Evolutionary conservation across 2,888 invertebrate genomes (phyloP), one percentile per base, ranked within the genome.

Genomic region (Luffia ferchaultella): DNA sequence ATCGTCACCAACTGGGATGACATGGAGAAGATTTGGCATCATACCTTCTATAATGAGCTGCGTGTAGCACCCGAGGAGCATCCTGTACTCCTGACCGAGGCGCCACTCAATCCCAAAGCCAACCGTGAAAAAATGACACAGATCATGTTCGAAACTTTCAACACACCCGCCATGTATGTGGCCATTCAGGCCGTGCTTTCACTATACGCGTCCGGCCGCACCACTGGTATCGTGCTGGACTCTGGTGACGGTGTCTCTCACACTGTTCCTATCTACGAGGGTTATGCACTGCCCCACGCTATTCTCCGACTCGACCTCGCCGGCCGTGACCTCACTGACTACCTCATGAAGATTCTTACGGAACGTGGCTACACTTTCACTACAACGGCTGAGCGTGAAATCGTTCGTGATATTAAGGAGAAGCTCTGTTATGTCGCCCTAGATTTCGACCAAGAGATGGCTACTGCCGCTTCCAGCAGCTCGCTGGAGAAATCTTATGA

Each of bases 21-120:
- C 70, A 97, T 97, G 97, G 97, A 97, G 86, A 96, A 97, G 85
- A 97, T 97, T 87, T 97, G 97, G 97, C 97, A 97, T 82, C 97
- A 97, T 87, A 96, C 97, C 70, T 97, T 97, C 90, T 97, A 97
- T 92, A 97, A 97, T 76, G 96, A 97, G 82, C 89, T 97, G 72
- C 91, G 97, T 82, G 96, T 97, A 50, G 96, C 96, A 51, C 96
- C 97, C 56, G 96, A 94, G 76, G 94, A 95, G 73, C 94, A 95
- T 84, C 94, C 94, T 57, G 93, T 94, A 57, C 88, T 94, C 63
- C 87, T 94, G 65, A 94, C 94, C 52, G 94, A 95, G 80, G 93
- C 94, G 48, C 94, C 95, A 57, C 87, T 93, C 64, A 95, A 94
- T 80, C 94, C 94, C 58, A 94, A 94, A 75, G 93, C 93, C 63